Conservation (phyloP, 2,113 vertebrate genomes). For the Todiramphus saurophagus region DNA sequence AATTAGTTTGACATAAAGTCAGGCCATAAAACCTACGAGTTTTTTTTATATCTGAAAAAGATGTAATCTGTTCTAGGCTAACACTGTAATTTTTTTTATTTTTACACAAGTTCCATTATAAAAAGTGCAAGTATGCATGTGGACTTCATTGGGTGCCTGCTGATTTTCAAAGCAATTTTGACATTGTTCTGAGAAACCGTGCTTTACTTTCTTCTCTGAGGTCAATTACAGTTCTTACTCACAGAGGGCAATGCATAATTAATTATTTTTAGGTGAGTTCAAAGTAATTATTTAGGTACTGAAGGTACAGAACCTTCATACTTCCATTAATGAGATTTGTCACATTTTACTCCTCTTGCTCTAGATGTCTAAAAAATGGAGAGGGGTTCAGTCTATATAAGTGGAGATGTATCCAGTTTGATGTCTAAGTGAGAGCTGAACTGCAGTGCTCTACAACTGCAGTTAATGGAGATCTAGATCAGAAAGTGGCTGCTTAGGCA, state of each 20-base stretch:
- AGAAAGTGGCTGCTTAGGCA: not conserved
- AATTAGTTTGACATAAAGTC: slow-evolving; percentile 40
- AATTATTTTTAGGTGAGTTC: not conserved
- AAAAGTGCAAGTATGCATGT: not conserved
- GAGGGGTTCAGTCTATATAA: not conserved
- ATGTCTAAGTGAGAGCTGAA: not conserved
- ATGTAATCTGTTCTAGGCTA: not conserved
- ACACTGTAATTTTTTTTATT: slow-evolving; percentile 8
- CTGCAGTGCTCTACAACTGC: not conserved
- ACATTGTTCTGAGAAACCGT: not conserved
- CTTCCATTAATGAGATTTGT: not conserved
- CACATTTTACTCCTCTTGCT: not conserved
- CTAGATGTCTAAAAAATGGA: not conserved
- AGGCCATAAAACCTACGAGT: not conserved
- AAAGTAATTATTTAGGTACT: not conserved
- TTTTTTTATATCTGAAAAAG: slow-evolving; percentile 7
- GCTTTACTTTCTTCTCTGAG: not conserved
- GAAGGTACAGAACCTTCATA: not conserved
- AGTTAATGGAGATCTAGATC: not conserved
- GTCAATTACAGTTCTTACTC: not conserved
- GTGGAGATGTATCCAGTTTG: not conserved
- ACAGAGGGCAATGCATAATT: not conserved
- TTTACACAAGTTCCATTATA: not conserved
- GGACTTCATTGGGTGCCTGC: not conserved
- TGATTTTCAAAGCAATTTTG: slow-evolving; percentile 22